Evolutionary conservation across 2,888 invertebrate species (phyloP).

Genomic region (Ormyrus pomaceus): DNA sequence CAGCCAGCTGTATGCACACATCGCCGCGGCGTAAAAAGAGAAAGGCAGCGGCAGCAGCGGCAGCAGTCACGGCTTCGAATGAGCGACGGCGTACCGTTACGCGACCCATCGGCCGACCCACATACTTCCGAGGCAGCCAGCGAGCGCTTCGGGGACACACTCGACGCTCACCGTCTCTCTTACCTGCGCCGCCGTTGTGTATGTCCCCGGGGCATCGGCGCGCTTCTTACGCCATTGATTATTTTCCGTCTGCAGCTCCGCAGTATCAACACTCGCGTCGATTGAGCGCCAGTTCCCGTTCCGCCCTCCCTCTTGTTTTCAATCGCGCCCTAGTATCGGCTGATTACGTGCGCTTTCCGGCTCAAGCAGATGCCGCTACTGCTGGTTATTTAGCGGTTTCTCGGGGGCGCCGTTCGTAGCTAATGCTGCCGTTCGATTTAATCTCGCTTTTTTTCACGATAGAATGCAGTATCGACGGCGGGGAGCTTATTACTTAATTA

Average conservation of each 20-base stretch:
- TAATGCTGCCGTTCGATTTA: too few relatives aligned
- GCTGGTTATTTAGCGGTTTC: too few relatives aligned
- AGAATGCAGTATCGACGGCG: too few relatives aligned
- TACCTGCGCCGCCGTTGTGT: not conserved
- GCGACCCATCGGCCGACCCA: conserved; percentile 71
- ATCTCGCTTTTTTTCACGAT: too few relatives aligned
- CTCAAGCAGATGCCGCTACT: too few relatives aligned
- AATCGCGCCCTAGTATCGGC: too few relatives aligned
- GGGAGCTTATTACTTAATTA: too few relatives aligned
- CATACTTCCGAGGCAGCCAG: conserved; percentile 55
- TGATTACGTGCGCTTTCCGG: too few relatives aligned
- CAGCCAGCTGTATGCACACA: not conserved
- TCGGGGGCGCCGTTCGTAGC: too few relatives aligned
- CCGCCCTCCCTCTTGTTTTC: too few relatives aligned
- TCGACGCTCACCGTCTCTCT: conserved; percentile 42
- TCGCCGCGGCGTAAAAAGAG: conserved; percentile 47
- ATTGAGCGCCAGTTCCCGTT: too few relatives aligned
- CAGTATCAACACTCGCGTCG: too few relatives aligned
- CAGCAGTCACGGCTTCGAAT: not conserved
- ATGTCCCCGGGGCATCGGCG: conserved; percentile 14
- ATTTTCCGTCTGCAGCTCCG: conserved; percentile 9
- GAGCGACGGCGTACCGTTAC: conserved; percentile 68
- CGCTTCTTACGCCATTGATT: conserved; percentile 43
- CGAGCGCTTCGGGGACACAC: conserved; percentile 33
- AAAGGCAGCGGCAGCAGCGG: conserved; percentile 46